Percentiles rank a stretch among this genome's conserved stretches.
Conservation (phyloP, 2,797 vertebrate species). For the Microctenopoma lineatum region DNA sequence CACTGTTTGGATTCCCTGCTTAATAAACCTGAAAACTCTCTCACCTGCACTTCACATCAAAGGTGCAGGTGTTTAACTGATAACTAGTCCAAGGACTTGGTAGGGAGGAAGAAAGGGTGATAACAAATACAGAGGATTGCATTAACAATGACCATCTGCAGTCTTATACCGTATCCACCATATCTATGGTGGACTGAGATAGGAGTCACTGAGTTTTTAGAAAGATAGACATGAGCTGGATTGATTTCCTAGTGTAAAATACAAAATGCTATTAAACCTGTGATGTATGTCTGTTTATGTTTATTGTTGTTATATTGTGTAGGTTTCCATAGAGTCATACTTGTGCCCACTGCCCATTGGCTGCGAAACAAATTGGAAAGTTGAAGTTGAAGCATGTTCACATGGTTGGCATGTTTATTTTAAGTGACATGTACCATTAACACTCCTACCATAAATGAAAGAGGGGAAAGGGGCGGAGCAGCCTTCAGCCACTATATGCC, state of each 20-base stretch:
- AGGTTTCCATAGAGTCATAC: neutral
- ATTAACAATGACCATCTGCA: constrained; percentile 59
- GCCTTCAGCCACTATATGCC: constrained; percentile 32
- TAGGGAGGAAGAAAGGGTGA: constrained; percentile 48
- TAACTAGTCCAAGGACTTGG: constrained; percentile 69
- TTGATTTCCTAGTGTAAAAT: neutral
- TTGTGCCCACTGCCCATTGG: no score
- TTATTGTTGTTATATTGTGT: no score
- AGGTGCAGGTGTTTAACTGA: constrained; percentile 72
- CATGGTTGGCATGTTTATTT: constrained; percentile 49
- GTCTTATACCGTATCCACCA: constrained; percentile 36
- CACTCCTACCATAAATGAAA: constrained; percentile 54
- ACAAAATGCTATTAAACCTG: neutral
- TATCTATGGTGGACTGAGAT: constrained; percentile 5
- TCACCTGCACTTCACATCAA: constrained; percentile 4
- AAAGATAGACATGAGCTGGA: neutral
- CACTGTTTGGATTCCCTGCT: constrained; percentile 11
- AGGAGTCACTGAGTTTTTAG: constrained; percentile 2
- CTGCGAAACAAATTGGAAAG: neutral
- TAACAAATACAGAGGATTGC: constrained; percentile 44
- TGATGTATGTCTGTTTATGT: neutral
- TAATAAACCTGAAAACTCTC: constrained; percentile 18
- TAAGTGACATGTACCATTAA: constrained; percentile 61
- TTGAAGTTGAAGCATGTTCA: neutral
- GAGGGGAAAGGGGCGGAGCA: constrained; percentile 61